Base-by-base conservation (phyloP, 2,797 vertebrate genomes). In the Pseudomugil tenellus region DNA sequence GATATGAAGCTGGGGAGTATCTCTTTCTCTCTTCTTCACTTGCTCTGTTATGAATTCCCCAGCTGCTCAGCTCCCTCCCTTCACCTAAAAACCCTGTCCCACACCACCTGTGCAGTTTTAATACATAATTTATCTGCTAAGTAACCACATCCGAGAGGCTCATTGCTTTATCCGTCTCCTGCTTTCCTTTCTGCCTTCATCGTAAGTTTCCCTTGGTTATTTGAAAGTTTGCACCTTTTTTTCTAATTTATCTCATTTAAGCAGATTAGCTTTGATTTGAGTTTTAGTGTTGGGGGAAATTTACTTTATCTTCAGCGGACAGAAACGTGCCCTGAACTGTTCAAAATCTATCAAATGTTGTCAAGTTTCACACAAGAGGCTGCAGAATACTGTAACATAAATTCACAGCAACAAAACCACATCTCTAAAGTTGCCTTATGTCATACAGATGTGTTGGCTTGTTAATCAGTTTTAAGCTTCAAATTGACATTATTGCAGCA, bases 71-170 rank as follows among this genome's bases (percentile, higher is more conserved):
- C 79, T 72, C 66, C 83, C 81, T 75, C 68, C 84, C 74, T 53
- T 63, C 76, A 76, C 77, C 81, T 63, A 72, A 84, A 87, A 89
- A 87, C 71, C 88, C 72, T 86, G 84, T 89, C 87, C 86, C 57
- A 70, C 52, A 59, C 90, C 93, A 92, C 91, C 91, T 91, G 91
- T 91, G 88, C 89, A 77, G 84, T 92, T 94, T 92, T 91, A 93
- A 94, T 93, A 90, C 90, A 94, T 92, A 91, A 93, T 93, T 91
- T 87, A 92, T 93, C 85, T 87, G 77, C 88, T 91, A 91, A 92
- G 91, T 91, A 92, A 91, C 90, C 90, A 82, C 88, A 90, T 90
- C 87, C 62, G 37, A 85, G 74, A 79, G 81, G 76, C 76, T 87
- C 70, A 58, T 79, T 77, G 79, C 59, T 58, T 58, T 63, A 54